Evolutionary conservation across 2,113 vertebrate genomes (phyloP).

Genomic region (Hemicordylus capensis): DNA sequence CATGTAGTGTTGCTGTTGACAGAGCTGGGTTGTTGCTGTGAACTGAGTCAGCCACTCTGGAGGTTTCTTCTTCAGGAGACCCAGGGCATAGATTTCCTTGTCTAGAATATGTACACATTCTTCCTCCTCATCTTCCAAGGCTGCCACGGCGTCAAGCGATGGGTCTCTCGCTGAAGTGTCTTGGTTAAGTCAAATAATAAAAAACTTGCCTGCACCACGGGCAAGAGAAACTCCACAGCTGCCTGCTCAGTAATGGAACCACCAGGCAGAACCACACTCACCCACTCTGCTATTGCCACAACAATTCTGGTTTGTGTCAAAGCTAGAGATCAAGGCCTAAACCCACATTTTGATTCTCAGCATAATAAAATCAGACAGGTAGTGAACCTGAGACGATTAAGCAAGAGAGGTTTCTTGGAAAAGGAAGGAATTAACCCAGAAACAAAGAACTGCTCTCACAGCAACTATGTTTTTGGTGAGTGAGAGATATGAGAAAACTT

Average conservation of each 20-base stretch:
- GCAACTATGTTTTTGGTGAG: background rate
- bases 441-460: background rate
- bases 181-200: background rate
- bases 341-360: background rate
- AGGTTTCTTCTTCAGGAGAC: background rate
- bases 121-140: background rate
- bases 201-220: background rate
- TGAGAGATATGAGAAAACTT: no score
- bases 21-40: background rate
- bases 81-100: background rate
- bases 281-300: background rate
- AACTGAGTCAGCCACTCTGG: no score
- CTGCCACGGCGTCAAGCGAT: no score
- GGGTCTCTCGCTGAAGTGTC: background rate
- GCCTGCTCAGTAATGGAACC: background rate
- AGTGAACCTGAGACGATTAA: background rate
- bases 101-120: background rate
- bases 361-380: background rate
- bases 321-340: background rate
- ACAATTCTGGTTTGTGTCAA: background rate
- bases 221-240: background rate
- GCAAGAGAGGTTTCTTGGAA: background rate
- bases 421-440: background rate
- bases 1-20: background rate
- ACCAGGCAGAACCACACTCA: background rate